phyloP scores from a whole-genome alignment of 2,888 invertebrate genomes.

The Meghimatium bilineatum region DNA sequence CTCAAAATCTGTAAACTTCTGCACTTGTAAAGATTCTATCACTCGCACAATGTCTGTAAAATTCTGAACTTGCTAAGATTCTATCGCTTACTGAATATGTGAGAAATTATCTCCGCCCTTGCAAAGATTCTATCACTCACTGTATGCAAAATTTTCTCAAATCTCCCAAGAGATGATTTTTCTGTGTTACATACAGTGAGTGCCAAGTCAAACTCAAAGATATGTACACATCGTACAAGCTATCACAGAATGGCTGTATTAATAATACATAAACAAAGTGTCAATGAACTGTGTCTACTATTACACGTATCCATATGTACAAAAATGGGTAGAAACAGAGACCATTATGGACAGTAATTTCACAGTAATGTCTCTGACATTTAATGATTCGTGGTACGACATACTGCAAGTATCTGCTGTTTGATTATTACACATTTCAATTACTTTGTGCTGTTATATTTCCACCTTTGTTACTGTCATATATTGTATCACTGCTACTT shows the following conservation, averaged over 20 bases:
- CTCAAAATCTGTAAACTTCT: no score
- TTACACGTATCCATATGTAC: slow-evolving; percentile 26
- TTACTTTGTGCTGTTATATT: not conserved
- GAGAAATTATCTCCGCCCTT: no score
- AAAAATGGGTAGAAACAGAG: not conserved
- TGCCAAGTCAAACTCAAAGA: not conserved
- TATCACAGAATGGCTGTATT: slow-evolving; percentile 41
- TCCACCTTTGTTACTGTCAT: not conserved
- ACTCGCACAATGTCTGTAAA: no score
- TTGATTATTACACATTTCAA: not conserved
- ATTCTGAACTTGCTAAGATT: no score
- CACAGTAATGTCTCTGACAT: not conserved
- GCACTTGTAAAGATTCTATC: no score
- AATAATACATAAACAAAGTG: not conserved
- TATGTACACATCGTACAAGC: slow-evolving; percentile 24
- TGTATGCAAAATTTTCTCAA: not conserved
- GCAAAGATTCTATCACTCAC: not conserved
- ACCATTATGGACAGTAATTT: slow-evolving; percentile 5
- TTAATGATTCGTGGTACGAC: not conserved
- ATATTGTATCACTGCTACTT: not conserved
- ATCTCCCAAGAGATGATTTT: not conserved
- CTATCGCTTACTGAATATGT: no score
- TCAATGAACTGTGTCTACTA: slow-evolving; percentile 12
- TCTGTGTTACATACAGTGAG: not conserved
- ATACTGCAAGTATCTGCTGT: not conserved